Evolutionary conservation across 2,888 invertebrate genomes (phyloP), one percentile per base, ranked within the genome.

Genomic region (Gortyna flavago): DNA sequence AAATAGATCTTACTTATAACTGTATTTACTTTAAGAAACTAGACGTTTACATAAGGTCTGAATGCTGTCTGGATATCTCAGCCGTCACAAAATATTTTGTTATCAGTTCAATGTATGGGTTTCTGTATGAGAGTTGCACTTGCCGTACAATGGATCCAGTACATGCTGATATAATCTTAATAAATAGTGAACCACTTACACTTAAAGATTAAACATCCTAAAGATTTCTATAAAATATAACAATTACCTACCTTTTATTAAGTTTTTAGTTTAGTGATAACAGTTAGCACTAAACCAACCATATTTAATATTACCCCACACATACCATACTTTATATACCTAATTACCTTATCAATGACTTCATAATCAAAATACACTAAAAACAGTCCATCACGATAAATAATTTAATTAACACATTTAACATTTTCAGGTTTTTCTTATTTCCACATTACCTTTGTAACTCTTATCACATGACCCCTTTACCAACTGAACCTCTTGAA

Each of bases 381-480:
- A 51, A 25, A 21, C 0, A 41, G 21, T 25, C 11, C 2, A 29
- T 7, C 44, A 57, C 51, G 57, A 62, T 59, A 38, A 41, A 51
- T 75, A 62, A 77, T 72, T 75, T 62, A 72, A 84, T 83, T 71
- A 79, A 62, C 71, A 38, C 73, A 48, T 71, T 29, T 61, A 72
- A 75, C 68, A 65, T 69, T 71, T 57, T 41, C 71, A 70, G 67
- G 90, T 93, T 94, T 94, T 93, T 93, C 91, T 90, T 90, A 94
- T 95, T 94, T 93, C 95, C 79, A 93, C 81, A 48, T 62, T 94
- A 95, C 95, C 95, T 95, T 93, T 92, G 86, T 89, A 88, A 89
- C 84, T 92, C 93, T 96, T 96, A 96, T 96, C 96, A 94, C 89
- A 89, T 94, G 96, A 96, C 96, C 96, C 93, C 95, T 94, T 96